phyloP scores from a whole-genome alignment of 2,888 invertebrate genomes.

The Cartodere bifasciata region DNA sequence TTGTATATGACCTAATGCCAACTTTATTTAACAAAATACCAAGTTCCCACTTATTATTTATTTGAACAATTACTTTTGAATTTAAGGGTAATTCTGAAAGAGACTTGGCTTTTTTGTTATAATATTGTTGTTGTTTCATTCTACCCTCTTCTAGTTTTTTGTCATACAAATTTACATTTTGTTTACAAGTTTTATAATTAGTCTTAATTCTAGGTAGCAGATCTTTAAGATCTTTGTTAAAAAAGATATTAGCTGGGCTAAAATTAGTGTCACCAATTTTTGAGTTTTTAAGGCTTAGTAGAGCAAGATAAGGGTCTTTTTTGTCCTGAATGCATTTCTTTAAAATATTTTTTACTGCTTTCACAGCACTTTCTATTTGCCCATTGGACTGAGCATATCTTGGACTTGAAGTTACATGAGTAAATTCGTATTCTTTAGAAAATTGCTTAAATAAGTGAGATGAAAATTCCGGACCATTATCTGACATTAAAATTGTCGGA shows the following conservation, averaged over 20 bases:
- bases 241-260: constrained; percentile 5
- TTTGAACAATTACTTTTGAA: too few species aligned
- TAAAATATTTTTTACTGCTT: constrained; percentile 10
- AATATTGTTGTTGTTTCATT: too few species aligned
- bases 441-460: constrained; percentile 11
- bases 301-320: constrained; percentile 7
- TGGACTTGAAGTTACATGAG: constrained; percentile 12
- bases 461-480: constrained; percentile 13
- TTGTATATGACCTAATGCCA: too few species aligned
- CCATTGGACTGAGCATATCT: constrained; percentile 11
- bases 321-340: constrained; percentile 7
- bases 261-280: constrained; percentile 4
- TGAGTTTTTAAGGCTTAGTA: constrained; percentile 9
- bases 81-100: too few species aligned
- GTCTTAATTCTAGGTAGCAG: too few species aligned
- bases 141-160: too few species aligned
- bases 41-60: too few species aligned
- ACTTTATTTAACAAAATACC: too few species aligned
- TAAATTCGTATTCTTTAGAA: constrained; percentile 11
- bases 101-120: too few species aligned
- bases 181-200: too few species aligned
- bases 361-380: constrained; percentile 9
- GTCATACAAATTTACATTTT: too few species aligned
- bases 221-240: too few species aligned
- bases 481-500: constrained; percentile 13